phyloP scores from a whole-genome alignment of 2,888 invertebrate genomes.

The Acheta domesticus region DNA sequence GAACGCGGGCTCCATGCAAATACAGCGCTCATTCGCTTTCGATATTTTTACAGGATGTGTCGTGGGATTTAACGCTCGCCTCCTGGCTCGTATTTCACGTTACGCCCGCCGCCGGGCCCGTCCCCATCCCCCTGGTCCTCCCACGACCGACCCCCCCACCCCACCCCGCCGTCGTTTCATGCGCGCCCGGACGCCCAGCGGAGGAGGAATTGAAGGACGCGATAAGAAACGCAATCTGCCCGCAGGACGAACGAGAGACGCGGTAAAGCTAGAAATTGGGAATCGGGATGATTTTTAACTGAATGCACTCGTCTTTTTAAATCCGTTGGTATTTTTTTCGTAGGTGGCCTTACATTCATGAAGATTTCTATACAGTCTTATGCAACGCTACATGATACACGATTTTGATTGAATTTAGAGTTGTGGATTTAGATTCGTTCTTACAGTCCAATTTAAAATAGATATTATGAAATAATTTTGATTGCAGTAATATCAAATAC shows the following conservation, averaged over 20 bases:
- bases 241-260: background rate
- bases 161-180: background rate
- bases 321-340: background rate
- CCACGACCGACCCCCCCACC: background rate
- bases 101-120: background rate
- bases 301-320: constrained; percentile 1
- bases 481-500: too few relatives aligned
- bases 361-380: too few relatives aligned
- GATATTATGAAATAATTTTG: too few relatives aligned
- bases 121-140: background rate
- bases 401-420: too few relatives aligned
- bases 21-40: constrained; percentile 9
- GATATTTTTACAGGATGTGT: constrained; percentile 18
- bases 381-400: too few relatives aligned
- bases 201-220: background rate
- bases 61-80: constrained; percentile 18
- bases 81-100: background rate
- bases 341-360: too few relatives aligned
- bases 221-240: constrained; percentile 18
- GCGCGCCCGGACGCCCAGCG: background rate
- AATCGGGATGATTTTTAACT: background rate
- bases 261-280: constrained; percentile 4
- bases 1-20: background rate
- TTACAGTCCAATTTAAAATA: too few relatives aligned
- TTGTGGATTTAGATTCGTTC: too few relatives aligned